A percentile compares a stretch with the other conserved stretches of the same genome.
Conservation (phyloP, 2,113 vertebrate genomes). For the Melierax canorus region DNA sequence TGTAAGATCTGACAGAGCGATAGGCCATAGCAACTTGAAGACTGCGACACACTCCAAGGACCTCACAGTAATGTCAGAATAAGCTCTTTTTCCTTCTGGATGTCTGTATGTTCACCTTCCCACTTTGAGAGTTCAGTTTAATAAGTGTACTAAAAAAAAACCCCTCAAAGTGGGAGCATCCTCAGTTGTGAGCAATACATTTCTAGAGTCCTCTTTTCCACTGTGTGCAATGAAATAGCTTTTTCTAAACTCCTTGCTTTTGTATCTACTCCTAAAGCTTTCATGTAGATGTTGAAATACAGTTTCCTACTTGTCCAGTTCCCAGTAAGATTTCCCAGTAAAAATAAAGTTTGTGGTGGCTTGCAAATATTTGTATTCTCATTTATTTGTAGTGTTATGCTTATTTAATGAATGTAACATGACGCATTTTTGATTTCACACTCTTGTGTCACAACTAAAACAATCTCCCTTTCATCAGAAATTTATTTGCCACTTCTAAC, state of each 20-base stretch:
- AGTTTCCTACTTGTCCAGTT: not conserved
- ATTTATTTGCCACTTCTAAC: not conserved
- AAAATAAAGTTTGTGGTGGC: not conserved
- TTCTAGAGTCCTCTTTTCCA: not conserved
- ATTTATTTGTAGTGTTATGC: not conserved
- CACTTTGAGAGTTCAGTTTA: not conserved
- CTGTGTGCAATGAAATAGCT: not conserved
- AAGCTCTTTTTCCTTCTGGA: not conserved
- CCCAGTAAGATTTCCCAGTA: not conserved
- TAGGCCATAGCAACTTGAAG: not conserved
- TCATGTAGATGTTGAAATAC: not conserved
- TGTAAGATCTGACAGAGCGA: fast-evolving
- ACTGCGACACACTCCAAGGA: not conserved
- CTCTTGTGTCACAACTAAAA: not conserved
- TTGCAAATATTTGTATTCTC: not conserved
- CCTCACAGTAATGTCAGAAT: not conserved
- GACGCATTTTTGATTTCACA: not conserved
- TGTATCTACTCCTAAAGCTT: not conserved
- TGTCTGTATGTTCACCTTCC: not conserved
- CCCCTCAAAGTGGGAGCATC: fast-evolving
- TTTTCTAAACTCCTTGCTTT: not conserved
- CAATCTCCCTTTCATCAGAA: not conserved
- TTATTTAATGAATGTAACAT: not conserved
- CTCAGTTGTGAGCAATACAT: not conserved
- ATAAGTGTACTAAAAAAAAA: not conserved